phyloP scores from a whole-genome alignment of 2,113 vertebrate species.

The Orthochromis malagaraziensis region DNA sequence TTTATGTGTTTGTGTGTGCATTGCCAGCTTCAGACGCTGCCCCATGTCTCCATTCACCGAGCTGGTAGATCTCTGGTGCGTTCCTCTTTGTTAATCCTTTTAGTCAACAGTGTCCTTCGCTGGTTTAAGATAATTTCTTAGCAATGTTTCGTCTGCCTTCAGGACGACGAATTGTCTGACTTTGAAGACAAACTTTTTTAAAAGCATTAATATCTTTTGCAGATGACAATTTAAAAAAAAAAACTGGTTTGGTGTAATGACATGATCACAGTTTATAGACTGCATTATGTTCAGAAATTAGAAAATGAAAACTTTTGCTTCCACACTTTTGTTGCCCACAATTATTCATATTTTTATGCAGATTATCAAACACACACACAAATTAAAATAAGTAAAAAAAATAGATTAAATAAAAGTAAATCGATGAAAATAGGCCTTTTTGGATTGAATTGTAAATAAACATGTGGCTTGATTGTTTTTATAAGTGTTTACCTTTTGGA shows the following conservation, averaged over 20 bases:
- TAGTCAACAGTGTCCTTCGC: background rate
- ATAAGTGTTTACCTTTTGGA: background rate
- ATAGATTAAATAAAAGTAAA: background rate
- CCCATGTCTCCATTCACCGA: background rate
- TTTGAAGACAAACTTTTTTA: background rate
- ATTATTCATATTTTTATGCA: background rate
- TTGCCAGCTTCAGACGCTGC: constrained; percentile 3
- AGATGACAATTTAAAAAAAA: fast-evolving
- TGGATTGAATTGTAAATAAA: background rate
- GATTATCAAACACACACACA: background rate
- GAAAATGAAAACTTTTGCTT: background rate
- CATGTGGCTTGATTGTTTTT: background rate
- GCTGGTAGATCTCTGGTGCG: background rate
- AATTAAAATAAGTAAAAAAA: background rate
- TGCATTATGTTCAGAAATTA: background rate
- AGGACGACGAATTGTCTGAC: background rate
- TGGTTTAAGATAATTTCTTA: constrained; percentile 12
- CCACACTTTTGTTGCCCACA: background rate
- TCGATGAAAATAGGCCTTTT: background rate
- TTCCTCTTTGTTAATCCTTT: constrained; percentile 28
- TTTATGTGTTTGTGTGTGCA: background rate
- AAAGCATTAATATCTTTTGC: background rate
- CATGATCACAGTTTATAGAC: background rate
- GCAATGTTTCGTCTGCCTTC: background rate
- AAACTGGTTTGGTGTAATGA: background rate